Evolutionary conservation across 2,888 invertebrate genomes (phyloP).

Genomic region (Kuschelorhynchus macadamiae): DNA sequence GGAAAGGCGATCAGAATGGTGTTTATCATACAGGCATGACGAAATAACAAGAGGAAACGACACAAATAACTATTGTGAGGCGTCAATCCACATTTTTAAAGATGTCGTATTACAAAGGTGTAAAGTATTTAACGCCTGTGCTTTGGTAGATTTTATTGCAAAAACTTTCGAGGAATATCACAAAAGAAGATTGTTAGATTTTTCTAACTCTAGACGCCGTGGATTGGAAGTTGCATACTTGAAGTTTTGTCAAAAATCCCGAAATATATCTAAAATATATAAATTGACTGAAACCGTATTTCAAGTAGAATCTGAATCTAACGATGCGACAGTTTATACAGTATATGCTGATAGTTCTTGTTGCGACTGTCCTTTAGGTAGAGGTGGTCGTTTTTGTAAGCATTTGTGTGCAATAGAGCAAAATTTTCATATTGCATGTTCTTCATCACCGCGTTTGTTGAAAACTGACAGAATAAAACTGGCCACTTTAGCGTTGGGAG

Average conservation of each 20-base stretch:
- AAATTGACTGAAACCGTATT: no score
- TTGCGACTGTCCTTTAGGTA: conserved; percentile 4
- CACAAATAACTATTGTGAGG: no score
- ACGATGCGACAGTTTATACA: no score
- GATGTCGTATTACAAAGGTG: background rate
- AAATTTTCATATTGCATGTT: background rate
- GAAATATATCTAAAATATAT: no score
- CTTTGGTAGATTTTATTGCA: background rate
- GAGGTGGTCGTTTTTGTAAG: conserved; percentile 1
- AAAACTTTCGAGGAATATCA: conserved; percentile 4
- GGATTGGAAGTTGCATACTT: no score
- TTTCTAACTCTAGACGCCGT: no score
- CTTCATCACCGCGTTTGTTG: no score
- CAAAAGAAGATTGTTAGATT: background rate
- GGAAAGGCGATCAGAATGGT: background rate
- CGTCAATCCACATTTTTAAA: background rate
- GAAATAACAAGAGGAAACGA: background rate
- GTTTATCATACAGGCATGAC: background rate
- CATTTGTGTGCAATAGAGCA: conserved; percentile 2
- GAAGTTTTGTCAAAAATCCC: no score
- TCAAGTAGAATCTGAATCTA: no score
- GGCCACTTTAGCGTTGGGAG: background rate
- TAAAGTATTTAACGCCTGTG: background rate
- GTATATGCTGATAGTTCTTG: no score
- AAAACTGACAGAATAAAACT: no score